Evolutionary conservation across 37 sponge, comb jelly and placozoan species (phyloP).

Genomic region (Geodia barretti): DNA sequence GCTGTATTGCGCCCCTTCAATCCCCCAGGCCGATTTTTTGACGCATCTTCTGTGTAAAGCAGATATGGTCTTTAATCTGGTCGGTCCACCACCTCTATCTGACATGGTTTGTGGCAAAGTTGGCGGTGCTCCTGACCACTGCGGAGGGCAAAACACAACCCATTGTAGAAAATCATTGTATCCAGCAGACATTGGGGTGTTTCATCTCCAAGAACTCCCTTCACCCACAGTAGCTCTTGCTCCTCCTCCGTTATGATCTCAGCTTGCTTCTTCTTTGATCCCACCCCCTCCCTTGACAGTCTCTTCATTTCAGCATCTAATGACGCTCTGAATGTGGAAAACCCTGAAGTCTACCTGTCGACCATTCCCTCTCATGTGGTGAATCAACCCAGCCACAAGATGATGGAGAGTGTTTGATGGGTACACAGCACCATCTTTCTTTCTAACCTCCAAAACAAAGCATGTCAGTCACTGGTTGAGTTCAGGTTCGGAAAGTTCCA

Average conservation of each 20-base stretch:
- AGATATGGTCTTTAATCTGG: constrained; percentile 20
- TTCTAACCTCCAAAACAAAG: constrained; percentile 10
- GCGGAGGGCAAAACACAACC: constrained; percentile 44
- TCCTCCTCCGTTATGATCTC: constrained; percentile 15
- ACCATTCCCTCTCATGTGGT: neutral
- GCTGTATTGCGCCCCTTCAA: constrained; percentile 16
- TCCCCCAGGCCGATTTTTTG: constrained; percentile 43
- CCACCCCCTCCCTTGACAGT: constrained; percentile 14
- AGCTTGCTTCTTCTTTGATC: constrained; percentile 13
- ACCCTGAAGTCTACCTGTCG: constrained; percentile 11
- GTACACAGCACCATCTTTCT: constrained; percentile 6
- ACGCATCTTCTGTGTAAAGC: constrained; percentile 24
- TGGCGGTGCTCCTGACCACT: constrained; percentile 44
- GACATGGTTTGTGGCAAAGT: constrained; percentile 17
- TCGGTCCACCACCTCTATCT: constrained; percentile 29
- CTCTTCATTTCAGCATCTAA: constrained; percentile 54
- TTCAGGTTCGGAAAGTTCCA: neutral
- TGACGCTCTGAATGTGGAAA: constrained; percentile 8
- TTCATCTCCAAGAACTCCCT: constrained; percentile 9
- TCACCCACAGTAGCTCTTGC: constrained; percentile 34
- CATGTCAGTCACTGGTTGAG: neutral
- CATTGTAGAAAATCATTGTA: constrained; percentile 32
- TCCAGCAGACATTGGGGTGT: constrained; percentile 28
- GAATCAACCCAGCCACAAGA: neutral
- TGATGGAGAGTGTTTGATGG: constrained; percentile 3